Conservation (phyloP, 2,113 vertebrate genomes). For the Cheilinus undulatus region DNA sequence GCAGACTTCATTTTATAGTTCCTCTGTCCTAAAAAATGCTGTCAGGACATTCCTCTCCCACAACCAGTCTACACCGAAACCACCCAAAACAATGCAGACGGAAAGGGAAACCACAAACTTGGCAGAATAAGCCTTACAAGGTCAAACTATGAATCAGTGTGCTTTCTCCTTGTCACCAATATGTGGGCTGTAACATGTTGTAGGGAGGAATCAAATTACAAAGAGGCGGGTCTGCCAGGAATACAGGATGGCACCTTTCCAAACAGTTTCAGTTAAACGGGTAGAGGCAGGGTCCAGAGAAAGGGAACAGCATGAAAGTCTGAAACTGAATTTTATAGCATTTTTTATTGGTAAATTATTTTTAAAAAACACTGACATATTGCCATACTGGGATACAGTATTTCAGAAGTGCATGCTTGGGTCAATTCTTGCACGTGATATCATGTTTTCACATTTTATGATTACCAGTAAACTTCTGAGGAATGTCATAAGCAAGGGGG, state of each 20-base stretch:
- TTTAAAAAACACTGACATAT: conserved; percentile 9
- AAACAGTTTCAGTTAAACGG: conserved; percentile 59
- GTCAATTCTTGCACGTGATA: background rate
- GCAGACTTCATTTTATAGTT: background rate
- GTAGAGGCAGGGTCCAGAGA: background rate
- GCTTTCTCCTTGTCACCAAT: conserved; percentile 5
- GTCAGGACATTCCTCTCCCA: conserved; percentile 37
- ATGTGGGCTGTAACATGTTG: conserved; percentile 10
- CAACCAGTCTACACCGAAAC: conserved; percentile 15
- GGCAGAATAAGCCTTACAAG: background rate
- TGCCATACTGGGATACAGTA: background rate
- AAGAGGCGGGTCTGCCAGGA: conserved; percentile 68
- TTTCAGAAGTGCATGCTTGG: conserved; percentile 3
- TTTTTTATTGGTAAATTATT: conserved; percentile 44
- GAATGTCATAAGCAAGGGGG: background rate
- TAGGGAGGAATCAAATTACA: conserved; percentile 67
- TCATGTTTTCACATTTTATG: background rate
- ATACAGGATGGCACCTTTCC: conserved; percentile 66
- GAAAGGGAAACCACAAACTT: conserved; percentile 41
- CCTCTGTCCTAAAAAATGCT: background rate
- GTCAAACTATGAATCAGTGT: conserved; percentile 16
- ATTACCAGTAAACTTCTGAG: background rate
- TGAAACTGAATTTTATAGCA: conserved; percentile 2
- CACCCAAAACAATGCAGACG: conserved; percentile 29
- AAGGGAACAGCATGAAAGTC: too few relatives aligned